Evolutionary conservation across 2,113 vertebrate species (phyloP), one percentile per base, ranked within the genome.

Genomic region (Microcebus lehilahytsara): DNA sequence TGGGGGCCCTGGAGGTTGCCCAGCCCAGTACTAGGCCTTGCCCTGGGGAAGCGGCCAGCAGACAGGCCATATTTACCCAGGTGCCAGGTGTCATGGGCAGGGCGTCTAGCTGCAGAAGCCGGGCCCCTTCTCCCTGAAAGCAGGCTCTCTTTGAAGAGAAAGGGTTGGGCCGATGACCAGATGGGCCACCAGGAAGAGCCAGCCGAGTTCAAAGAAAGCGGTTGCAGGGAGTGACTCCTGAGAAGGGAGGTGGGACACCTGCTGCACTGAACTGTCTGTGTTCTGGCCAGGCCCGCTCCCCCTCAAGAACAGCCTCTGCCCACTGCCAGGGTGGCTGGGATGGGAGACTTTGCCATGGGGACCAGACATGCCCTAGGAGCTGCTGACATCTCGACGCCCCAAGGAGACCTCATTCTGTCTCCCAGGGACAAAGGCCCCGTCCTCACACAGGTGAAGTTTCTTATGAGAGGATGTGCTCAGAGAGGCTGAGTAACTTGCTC

Each of bases 41-140:
- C 83, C 75, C 49, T 51, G 34, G 22, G 72, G 64, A 93, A 94
- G 75, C 2, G 19, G n/a, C 62, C 51, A 34, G 12, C 20, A 88
- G 37, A 62, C 77, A 85, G 56, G 80, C 32, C 6, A 0, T 95
- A 75, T 96, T 98, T 97, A 96, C 85, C 62, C 96, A 98, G 96
- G 96, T 96, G 96, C n/a, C 71, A 79, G 89, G 77, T 94, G 58
- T 49, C 32, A 34, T 0, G 30, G 58, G 53, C 32, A 20, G 34
- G 22, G 3, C 23, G 3, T 89, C 17, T 3, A 30, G 58, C 69
- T 60, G 85, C 66, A 75, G 58, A 71, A 34, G 19, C 62, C 32
- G 62, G 78, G 71, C 32, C 66, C 22, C 46, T 69, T 80, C 60
- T 86, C 71, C 69, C 49, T 92, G 71, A 58, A 32, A 88, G 8